These are phyloP conservation scores for Macaria notata DNA, from an alignment of 2,888 invertebrate species.

Conservation along the genomic window DNA sequence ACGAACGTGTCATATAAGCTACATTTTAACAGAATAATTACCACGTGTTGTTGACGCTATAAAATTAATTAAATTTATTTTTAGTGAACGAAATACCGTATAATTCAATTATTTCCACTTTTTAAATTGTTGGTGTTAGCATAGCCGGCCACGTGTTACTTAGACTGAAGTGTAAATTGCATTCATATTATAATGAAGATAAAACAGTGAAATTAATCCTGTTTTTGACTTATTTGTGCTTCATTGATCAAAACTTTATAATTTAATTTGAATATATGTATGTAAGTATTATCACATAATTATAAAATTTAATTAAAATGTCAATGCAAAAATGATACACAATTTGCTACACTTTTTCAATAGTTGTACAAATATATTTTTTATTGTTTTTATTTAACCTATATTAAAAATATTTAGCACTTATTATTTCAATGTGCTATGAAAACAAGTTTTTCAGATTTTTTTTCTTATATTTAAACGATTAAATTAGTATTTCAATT, in stretches of 20 bases:
- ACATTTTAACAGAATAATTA: too few relatives aligned
- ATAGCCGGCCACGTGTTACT: too few relatives aligned
- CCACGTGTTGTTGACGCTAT: too few relatives aligned
- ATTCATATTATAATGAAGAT: constrained; percentile 10
- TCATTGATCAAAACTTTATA: constrained; percentile 4
- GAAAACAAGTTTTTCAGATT: constrained; percentile 29
- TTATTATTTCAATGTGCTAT: constrained; percentile 34
- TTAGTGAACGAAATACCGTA: too few relatives aligned
- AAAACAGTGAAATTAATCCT: constrained; percentile 8
- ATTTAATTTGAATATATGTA: constrained; percentile 6
- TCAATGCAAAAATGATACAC: too few relatives aligned
- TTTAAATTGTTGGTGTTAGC: too few relatives aligned
- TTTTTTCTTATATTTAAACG: constrained; percentile 18
- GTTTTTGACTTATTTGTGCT: constrained; percentile 9
- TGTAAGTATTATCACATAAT: constrained; percentile 7
- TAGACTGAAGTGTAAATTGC: too few relatives aligned
- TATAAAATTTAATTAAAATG: constrained; percentile 7
- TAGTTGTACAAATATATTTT: constrained; percentile 10
- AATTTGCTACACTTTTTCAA: constrained; percentile 3
- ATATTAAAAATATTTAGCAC: constrained; percentile 32
- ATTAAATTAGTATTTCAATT: constrained; percentile 22
- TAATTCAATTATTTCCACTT: too few relatives aligned
- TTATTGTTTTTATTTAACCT: constrained; percentile 31
- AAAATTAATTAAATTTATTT: too few relatives aligned
- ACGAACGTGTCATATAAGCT: too few relatives aligned